These are phyloP conservation scores for Nixonia krombeini DNA, from an alignment of 1,140 invertebrate species.

Conservation along the genomic window DNA sequence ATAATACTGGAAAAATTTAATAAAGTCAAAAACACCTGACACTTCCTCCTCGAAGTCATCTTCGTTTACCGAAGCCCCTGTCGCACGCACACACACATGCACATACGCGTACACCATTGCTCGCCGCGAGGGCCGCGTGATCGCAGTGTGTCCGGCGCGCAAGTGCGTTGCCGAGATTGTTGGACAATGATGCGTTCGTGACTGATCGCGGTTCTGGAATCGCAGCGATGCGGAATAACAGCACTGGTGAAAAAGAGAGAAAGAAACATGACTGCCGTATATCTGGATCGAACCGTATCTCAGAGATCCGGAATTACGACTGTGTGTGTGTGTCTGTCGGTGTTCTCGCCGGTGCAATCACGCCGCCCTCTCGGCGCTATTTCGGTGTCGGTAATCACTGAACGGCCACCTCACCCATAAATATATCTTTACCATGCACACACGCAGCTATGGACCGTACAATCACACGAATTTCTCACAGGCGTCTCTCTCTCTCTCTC, in stretches of 20 bases:
- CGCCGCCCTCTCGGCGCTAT: conserved; percentile 21
- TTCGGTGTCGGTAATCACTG: conserved; percentile 20
- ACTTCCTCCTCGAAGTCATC: conserved; percentile 1
- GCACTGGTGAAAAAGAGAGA: not conserved
- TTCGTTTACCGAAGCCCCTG: conserved; percentile 34
- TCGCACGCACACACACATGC: conserved; percentile 25
- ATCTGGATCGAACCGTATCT: not conserved
- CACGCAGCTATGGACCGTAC: conserved; percentile 24
- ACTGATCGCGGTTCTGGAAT: too few relatives aligned
- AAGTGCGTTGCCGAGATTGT: not conserved
- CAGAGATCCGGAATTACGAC: not conserved
- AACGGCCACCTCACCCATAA: conserved; percentile 17
- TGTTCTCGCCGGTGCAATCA: conserved; percentile 17
- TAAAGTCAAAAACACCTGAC: conserved; percentile 60
- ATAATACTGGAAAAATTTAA: conserved; percentile 71
- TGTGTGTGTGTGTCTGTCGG: not conserved
- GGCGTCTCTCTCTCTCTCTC: conserved; percentile 18
- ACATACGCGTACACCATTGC: too few relatives aligned
- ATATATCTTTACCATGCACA: conserved; percentile 41
- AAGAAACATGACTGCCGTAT: conserved; percentile 12
- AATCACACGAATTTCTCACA: conserved; percentile 37
- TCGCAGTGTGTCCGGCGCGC: not conserved
- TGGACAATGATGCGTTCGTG: not conserved
- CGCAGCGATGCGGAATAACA: too few relatives aligned
- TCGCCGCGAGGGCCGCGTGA: not conserved